phyloP scores from a whole-genome alignment of 2,888 invertebrate species.

The Nomada fucata region DNA sequence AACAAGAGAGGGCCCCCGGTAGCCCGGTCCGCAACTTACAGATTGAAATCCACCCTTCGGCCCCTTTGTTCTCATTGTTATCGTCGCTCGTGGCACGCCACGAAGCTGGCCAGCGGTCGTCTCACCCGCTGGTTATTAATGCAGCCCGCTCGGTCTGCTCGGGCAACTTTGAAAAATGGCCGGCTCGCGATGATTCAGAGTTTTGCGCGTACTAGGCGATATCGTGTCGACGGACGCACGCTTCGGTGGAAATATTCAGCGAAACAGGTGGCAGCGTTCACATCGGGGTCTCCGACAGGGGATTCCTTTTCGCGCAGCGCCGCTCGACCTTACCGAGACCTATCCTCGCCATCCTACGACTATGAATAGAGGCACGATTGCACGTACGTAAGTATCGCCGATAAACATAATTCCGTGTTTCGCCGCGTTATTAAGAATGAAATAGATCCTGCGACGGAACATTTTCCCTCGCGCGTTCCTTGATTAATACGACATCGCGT shows the following conservation, averaged over 20 bases:
- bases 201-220: conserved; percentile 65
- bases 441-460: too few relatives aligned
- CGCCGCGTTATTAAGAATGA: background rate
- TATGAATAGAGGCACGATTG: conserved; percentile 15
- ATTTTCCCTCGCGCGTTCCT: too few relatives aligned
- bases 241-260: conserved; percentile 66
- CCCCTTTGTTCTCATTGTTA: conserved; percentile 73
- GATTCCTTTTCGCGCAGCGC: conserved; percentile 23
- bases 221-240: conserved; percentile 66
- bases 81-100: conserved; percentile 67
- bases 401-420: background rate
- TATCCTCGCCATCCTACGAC: background rate
- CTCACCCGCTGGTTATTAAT: conserved; percentile 71
- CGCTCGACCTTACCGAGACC: conserved; percentile 41
- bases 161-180: conserved; percentile 74
- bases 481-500: too few relatives aligned
- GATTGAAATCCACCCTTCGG: conserved; percentile 74
- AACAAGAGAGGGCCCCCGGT: conserved; percentile 56
- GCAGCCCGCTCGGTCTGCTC: conserved; percentile 62
- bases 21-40: conserved; percentile 61
- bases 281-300: conserved; percentile 53
- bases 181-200: conserved; percentile 72
- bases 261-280: conserved; percentile 70
- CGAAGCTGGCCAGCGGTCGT: conserved; percentile 65
- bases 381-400: background rate